phyloP scores from a whole-genome alignment of 2,113 vertebrate species.

The Syngnathus scovelli region DNA sequence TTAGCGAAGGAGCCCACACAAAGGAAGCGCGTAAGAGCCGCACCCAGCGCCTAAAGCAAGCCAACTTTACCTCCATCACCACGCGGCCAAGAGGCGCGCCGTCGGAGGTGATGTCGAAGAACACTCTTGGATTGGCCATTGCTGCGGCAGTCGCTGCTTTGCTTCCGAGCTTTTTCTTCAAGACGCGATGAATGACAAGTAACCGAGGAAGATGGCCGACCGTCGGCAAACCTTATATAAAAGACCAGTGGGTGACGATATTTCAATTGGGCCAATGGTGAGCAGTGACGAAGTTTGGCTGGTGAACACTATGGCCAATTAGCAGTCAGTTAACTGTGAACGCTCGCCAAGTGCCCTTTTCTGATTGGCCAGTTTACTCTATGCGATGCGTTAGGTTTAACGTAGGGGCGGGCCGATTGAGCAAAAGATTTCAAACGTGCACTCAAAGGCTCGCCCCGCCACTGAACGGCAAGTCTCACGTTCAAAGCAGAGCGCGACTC shows the following conservation, averaged over 20 bases:
- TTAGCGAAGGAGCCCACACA: background rate
- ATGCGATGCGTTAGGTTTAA: background rate
- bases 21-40: background rate
- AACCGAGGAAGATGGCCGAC: slow-evolving; percentile 44
- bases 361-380: background rate
- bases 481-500: slow-evolving; percentile 8
- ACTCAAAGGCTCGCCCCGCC: fast-evolving
- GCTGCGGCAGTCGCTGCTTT: slow-evolving; percentile 14
- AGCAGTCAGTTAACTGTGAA: background rate
- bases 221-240: slow-evolving; percentile 42
- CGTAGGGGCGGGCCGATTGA: fast-evolving
- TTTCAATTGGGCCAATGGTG: slow-evolving; percentile 29
- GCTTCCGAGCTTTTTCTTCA: too few species aligned
- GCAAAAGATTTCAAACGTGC: background rate
- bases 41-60: background rate
- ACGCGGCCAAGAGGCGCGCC: slow-evolving; percentile 42
- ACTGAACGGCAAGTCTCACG: fast-evolving
- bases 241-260: slow-evolving; percentile 13
- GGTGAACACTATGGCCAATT: slow-evolving; percentile 19
- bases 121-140: slow-evolving; percentile 68
- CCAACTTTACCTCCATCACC: slow-evolving; percentile 71
- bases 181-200: slow-evolving; percentile 5
- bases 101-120: slow-evolving; percentile 63
- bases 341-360: background rate
- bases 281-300: fast-evolving